Base-by-base conservation (phyloP, 2,888 invertebrate genomes). In the Zhuqinia jingwanae region DNA sequence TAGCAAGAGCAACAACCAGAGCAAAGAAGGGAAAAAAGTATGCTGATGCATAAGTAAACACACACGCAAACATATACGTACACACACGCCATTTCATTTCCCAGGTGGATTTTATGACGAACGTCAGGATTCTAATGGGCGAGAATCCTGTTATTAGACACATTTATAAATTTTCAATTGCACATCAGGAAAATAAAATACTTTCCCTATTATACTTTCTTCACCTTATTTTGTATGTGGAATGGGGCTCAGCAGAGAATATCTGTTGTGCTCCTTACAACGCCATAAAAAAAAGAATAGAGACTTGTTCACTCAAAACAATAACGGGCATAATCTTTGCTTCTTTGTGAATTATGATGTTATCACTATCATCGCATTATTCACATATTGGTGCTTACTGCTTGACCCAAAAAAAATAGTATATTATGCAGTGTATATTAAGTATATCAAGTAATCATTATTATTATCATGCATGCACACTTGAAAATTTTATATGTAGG, bases 161-260 rank as follows among this genome's bases (percentile, higher is more conserved):
- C 77, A 30, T 77, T 84, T 77, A 84, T 84, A 84, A 84, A 84
- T 84, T 84, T 77, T 78, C 84, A 77, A 84, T 84, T 78, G 84
- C 30, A 42, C 68, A 20, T 17, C 58, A 20, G 22, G 53, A n/a
- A 36, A 36, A 36, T 8, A 36, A 36, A 27, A 2, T 47, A 73
- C 50, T 53, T 53, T 53, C 27, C 3, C 20, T 42, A 20, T 2
- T 30, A 15, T 30, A 25, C 2, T 58, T 20, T 58, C 11, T 20
- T 45, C 25, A 1, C 27, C 22, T 20, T 1, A 22, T 45, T 30
- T 25, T 2, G 5, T 68, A 5, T 10, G 1, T 36, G 22, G 20
- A 11, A 45, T 68, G 2, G 20, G 3, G 20, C n/a, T n/a, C 17
- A 22, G n/a, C n/a, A 56, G 10, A 22, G 10, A 58, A 20, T 36